These are phyloP conservation scores for Megastigmus dorsalis DNA, from an alignment of 2,888 invertebrate species.

Conservation along the genomic window DNA sequence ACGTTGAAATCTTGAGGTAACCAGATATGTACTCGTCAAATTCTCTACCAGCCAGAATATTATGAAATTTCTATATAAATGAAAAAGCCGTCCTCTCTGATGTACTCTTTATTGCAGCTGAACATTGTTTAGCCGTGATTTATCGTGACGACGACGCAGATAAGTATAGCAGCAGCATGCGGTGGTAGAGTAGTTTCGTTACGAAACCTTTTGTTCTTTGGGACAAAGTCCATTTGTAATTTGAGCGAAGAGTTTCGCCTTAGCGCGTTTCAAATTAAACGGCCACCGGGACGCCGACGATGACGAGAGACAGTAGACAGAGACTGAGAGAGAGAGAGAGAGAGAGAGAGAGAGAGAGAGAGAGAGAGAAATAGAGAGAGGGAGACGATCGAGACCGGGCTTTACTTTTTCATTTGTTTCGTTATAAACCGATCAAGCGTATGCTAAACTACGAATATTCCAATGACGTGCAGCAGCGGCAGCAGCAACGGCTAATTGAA, in stretches of 20 bases:
- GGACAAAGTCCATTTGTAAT: conserved; percentile 33
- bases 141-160: conserved; percentile 24
- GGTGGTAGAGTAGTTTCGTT: conserved; percentile 24
- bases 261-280: conserved; percentile 21
- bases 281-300: too few species aligned
- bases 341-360: too few species aligned
- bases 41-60: too few species aligned
- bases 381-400: too few species aligned
- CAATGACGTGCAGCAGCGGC: not conserved
- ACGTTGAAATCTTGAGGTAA: too few species aligned
- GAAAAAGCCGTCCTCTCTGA: too few species aligned
- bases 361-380: too few species aligned
- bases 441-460: not conserved
- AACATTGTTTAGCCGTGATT: conserved; percentile 38
- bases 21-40: too few species aligned
- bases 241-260: conserved; percentile 10
- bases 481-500: conserved; percentile 32
- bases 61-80: too few species aligned
- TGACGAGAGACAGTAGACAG: too few species aligned
- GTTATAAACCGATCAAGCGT: not conserved
- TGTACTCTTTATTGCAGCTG: not conserved
- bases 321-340: too few species aligned
- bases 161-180: conserved; percentile 27
- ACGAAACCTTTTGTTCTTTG: conserved; percentile 32
- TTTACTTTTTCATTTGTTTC: not conserved